Conservation (phyloP, 2,797 vertebrate genomes). For the Sciaenops ocellatus region DNA sequence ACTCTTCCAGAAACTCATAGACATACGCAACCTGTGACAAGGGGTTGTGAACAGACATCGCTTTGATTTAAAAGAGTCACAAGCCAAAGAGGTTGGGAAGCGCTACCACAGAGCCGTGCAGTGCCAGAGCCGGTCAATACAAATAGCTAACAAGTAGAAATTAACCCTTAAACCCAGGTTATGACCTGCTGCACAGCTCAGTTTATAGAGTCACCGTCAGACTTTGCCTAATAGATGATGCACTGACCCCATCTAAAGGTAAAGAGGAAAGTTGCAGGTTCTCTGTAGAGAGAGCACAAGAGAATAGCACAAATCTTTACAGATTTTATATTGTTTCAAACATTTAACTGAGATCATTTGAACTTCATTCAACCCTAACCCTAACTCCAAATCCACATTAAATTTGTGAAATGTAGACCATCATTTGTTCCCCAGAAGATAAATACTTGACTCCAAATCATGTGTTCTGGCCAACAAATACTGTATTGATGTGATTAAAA, state of each 20-base stretch:
- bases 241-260: slow-evolving; percentile 73
- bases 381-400: neutral
- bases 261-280: slow-evolving; percentile 42
- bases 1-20: neutral
- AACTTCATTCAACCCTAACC: neutral
- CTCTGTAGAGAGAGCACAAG: neutral
- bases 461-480: slow-evolving; percentile 16
- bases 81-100: neutral
- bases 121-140: neutral
- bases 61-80: slow-evolving; percentile 4
- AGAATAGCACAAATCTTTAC: neutral
- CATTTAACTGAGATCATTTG: neutral
- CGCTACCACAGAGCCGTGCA: neutral
- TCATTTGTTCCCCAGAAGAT: neutral
- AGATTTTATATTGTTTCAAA: neutral
- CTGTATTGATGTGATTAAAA: slow-evolving; percentile 17
- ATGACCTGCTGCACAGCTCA: neutral
- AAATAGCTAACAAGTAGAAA: neutral
- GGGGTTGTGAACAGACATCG: neutral
- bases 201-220: rapidly evolving
- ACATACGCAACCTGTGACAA: neutral
- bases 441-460: neutral
- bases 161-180: neutral
- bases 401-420: neutral
- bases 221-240: slow-evolving; percentile 21